Conservation (phyloP, 1,140 invertebrate species). For the Papilio aristodemus region DNA sequence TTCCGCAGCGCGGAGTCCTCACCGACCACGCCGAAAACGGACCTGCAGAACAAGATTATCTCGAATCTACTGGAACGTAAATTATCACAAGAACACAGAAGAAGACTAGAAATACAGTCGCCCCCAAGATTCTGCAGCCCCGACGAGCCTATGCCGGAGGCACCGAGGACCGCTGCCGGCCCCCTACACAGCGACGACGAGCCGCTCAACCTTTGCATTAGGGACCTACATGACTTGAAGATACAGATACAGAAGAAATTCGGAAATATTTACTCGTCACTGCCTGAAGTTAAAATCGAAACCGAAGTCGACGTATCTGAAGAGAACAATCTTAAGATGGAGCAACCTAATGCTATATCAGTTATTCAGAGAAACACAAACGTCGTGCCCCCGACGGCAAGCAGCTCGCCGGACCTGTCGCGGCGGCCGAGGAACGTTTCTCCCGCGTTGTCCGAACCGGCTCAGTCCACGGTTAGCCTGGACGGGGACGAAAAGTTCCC, state of each 20-base stretch:
- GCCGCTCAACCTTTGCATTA: constrained; percentile 91
- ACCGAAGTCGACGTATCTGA: constrained; percentile 81
- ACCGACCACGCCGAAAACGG: constrained; percentile 68
- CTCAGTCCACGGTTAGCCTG: constrained; percentile 76
- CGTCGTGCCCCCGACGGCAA: constrained; percentile 47
- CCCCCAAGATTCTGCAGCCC: constrained; percentile 56
- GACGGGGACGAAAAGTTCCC: constrained; percentile 64
- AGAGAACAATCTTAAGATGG: constrained; percentile 79
- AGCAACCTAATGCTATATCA: constrained; percentile 79
- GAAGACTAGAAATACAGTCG: constrained; percentile 60
- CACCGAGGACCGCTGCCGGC: constrained; percentile 59
- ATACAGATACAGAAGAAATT: constrained; percentile 83
- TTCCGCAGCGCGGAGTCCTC: constrained; percentile 45
- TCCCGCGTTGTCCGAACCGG: constrained; percentile 77
- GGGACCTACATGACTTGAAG: constrained; percentile 85
- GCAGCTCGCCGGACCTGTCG: constrained; percentile 65
- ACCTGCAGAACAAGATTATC: constrained; percentile 86
- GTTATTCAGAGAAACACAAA: constrained; percentile 72
- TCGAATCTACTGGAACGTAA: constrained; percentile 85
- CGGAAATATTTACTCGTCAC: constrained; percentile 81
- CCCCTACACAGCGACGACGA: constrained; percentile 82
- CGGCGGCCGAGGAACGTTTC: constrained; percentile 56
- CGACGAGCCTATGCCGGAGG: constrained; percentile 65
- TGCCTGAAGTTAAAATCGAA: constrained; percentile 73
- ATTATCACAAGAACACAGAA: constrained; percentile 83